Base-by-base conservation (phyloP, 1,140 invertebrate genomes). In the Aphelenchoides fujianensis region DNA sequence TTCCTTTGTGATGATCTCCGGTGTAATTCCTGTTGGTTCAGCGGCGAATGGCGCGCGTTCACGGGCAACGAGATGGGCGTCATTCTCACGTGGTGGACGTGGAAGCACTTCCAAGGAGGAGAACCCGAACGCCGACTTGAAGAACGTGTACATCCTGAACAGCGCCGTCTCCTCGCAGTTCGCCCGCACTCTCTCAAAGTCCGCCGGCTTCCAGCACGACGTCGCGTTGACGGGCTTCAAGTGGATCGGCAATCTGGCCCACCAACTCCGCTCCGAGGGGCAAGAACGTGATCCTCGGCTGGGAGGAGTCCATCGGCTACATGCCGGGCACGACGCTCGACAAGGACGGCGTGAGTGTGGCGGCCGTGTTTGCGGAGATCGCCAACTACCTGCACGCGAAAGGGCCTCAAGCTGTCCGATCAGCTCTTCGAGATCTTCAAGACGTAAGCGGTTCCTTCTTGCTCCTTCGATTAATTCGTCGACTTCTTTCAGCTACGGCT, bases 201-300 rank as follows among this genome's bases (percentile, higher is more conserved):
- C 87, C 19, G 91, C 95, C 85, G 94, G 92, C n/a, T 83, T 84
- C 74, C 76, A 78, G 59, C 79, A 74, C 16, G 74, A 91, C 85
- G 94, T 98, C 87, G 98, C 96, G 0, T 87, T 98, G 55, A 99
- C 97, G n/a, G 89, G 97, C 0, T 99, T 99, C 84, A 99, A 99
- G 83, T 99, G 95, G 95, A 98, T 99, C 92, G 95, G 92, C 82
- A 98, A 97, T 84, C 89, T 89, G 85, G 88, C 91, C 0, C 84
- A 90, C 35, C 88, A 95, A n/a, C 84, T 95, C 30, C 85, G 90
- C 41, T 85, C 84, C 16, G 48, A 85, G 68, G n/a, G 86, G 85
- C 2, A 91, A 93, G 80, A 85, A 85, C 0, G 91, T 97, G 0
- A 84, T 98, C 48, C 95, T 98, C 87, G 94, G 94, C 0, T 99